Conservation (phyloP, 1,140 invertebrate genomes). For the Grapholita molesta region DNA sequence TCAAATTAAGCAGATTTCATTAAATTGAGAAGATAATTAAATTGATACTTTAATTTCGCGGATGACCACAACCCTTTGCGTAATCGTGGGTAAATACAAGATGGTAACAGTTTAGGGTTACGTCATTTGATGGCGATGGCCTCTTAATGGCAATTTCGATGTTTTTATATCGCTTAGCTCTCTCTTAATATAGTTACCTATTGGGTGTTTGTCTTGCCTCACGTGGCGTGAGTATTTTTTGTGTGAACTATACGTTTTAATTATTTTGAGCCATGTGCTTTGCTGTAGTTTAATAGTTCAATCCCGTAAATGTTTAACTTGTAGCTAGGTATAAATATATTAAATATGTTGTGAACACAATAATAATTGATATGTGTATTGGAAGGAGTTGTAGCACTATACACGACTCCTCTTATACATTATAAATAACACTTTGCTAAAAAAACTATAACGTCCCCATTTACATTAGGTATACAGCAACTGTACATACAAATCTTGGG, state of each 20-base stretch:
- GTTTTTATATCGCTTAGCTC: conserved; percentile 23
- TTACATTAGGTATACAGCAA: too few relatives aligned
- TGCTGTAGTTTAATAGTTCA: not conserved
- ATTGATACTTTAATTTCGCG: not conserved
- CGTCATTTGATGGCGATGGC: conserved; percentile 22
- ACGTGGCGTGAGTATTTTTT: not conserved
- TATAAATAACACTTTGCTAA: too few relatives aligned
- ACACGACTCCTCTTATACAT: too few relatives aligned
- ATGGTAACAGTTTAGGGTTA: conserved; percentile 12
- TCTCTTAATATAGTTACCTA: conserved; percentile 21
- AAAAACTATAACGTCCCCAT: too few relatives aligned
- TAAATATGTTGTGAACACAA: not conserved
- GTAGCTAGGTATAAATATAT: not conserved
- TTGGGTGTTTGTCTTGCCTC: conserved; percentile 18
- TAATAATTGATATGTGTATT: too few relatives aligned
- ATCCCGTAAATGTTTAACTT: not conserved
- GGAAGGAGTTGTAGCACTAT: too few relatives aligned
- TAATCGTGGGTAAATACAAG: not conserved
- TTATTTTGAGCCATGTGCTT: not conserved
- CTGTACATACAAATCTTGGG: too few relatives aligned
- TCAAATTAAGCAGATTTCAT: not conserved
- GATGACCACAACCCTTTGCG: conserved; percentile 7
- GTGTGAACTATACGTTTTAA: not conserved
- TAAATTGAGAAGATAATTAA: too few relatives aligned
- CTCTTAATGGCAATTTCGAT: conserved; percentile 20